Evolutionary conservation across 1,140 invertebrate species (phyloP).

Genomic region (Pissodes strobi): DNA sequence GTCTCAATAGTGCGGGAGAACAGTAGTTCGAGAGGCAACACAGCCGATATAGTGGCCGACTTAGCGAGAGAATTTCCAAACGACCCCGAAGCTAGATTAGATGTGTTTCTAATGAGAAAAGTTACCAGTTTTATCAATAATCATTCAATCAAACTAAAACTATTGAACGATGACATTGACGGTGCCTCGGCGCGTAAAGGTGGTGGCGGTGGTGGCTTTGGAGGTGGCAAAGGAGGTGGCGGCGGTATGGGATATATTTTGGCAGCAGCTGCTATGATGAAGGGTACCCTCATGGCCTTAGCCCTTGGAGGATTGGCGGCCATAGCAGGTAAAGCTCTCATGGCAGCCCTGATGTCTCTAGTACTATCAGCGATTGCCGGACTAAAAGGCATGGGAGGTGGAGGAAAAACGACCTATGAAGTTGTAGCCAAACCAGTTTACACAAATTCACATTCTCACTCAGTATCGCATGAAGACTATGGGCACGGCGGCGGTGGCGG

Average conservation of each 20-base stretch:
- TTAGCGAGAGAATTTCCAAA: conserved; percentile 73
- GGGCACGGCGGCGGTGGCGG: conserved; percentile 60
- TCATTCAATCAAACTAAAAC: conserved; percentile 72
- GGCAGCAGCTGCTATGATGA: conserved; percentile 67
- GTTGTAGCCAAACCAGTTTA: conserved; percentile 81
- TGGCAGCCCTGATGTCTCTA: conserved; percentile 74
- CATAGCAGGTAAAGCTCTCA: conserved; percentile 77
- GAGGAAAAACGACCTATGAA: conserved; percentile 79
- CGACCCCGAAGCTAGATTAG: conserved; percentile 73
- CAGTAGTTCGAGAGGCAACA: conserved; percentile 60
- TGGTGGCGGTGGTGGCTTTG: conserved; percentile 60
- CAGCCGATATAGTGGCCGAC: conserved; percentile 70
- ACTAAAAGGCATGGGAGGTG: conserved; percentile 70
- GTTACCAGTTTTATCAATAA: conserved; percentile 71
- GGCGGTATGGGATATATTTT: conserved; percentile 63
- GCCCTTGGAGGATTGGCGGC: conserved; percentile 74
- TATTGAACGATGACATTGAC: conserved; percentile 63
- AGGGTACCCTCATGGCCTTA: conserved; percentile 73
- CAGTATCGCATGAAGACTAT: conserved; percentile 63
- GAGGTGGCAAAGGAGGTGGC: conserved; percentile 59
- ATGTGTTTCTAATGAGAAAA: conserved; percentile 73
- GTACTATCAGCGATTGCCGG: conserved; percentile 74
- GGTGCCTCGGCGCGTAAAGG: conserved; percentile 41
- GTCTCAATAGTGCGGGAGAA: conserved; percentile 72
- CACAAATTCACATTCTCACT: conserved; percentile 71